Conservation (phyloP, 2,113 vertebrate species). For the Eptesicus fuscus region DNA sequence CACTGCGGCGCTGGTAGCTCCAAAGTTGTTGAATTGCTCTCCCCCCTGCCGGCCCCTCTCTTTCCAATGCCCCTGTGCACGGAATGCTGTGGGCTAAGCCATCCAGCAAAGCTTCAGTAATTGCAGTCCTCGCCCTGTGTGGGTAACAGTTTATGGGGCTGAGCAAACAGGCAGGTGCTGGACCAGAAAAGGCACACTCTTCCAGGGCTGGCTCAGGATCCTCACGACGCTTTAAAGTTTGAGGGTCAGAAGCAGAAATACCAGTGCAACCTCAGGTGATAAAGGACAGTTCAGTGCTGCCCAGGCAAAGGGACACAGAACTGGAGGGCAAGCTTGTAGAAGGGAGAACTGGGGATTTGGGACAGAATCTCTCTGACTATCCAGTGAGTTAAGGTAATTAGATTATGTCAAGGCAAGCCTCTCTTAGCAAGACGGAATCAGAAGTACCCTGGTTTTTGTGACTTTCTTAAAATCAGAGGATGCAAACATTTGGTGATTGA, state of each 20-base stretch:
- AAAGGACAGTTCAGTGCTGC: background rate
- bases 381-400: conserved; percentile 15
- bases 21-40: conserved; percentile 48
- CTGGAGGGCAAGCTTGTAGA: background rate
- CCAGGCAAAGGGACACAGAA: background rate
- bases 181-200: conserved; percentile 5
- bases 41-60: background rate
- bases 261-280: background rate
- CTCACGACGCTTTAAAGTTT: background rate
- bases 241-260: conserved; percentile 2
- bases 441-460: background rate
- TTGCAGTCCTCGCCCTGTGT: conserved; percentile 51
- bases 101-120: conserved; percentile 58
- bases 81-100: conserved; percentile 17
- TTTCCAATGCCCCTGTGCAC: conserved; percentile 31
- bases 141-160: conserved; percentile 34
- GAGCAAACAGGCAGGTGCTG: conserved; percentile 39
- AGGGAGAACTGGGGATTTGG: background rate
- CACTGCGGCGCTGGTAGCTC: conserved; percentile 38
- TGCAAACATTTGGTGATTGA: background rate
- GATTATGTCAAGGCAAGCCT: conserved; percentile 16
- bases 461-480: conserved; percentile 24
- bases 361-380: background rate
- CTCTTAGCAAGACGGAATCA: background rate
- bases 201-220: background rate